Evolutionary conservation across 2,113 vertebrate species (phyloP), one percentile per base, ranked within the genome.

Genomic region (Bambusicola thoracicus): DNA sequence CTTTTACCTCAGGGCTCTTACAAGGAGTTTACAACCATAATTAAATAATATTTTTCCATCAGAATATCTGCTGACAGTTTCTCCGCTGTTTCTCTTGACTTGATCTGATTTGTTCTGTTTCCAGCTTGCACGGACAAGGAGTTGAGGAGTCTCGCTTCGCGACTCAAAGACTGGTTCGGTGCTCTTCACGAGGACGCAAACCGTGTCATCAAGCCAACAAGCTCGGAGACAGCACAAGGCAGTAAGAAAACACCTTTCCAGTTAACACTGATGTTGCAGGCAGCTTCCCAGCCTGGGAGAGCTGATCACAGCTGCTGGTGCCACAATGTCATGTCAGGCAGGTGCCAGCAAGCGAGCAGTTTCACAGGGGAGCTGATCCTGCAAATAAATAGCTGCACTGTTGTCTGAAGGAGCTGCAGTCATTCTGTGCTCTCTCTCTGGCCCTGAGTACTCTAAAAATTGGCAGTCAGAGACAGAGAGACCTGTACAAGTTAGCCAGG

Each of bases 81-180:
- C 78, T 41, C 66, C 3, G 6, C 32, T 75, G 41, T 17, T 75
- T 81, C 24, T 85, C 25, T 77, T 87, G 46, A 63, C 84, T 95
- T 75, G 96, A 56, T 5, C 21, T 51, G 91, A 87, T 91, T 85
- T 85, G 91, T 96, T 97, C 82, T 97, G 40, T 93, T 79, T 83
- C 43, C 27, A 99, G 99, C 96, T 66, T 99, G 99, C 97, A 98
- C 98, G 8, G 99, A 99, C 97, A 97, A 98, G 81, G 98, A 99
- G 29, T 89, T 99, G 95, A 98, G 98, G 97, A 99, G 85, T 76
- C 97, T 99, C 17, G 99, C 99, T 24, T 99, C 99, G 6, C 98
- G 99, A 80, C 98, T 99, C 69, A 99, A 99, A 81, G 99, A 99
- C 92, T 99, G 99, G 99, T 99, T 99, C 6, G 98, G 99, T 29